Evolutionary conservation across 2,113 vertebrate genomes (phyloP).

Genomic region (Riparia riparia): DNA sequence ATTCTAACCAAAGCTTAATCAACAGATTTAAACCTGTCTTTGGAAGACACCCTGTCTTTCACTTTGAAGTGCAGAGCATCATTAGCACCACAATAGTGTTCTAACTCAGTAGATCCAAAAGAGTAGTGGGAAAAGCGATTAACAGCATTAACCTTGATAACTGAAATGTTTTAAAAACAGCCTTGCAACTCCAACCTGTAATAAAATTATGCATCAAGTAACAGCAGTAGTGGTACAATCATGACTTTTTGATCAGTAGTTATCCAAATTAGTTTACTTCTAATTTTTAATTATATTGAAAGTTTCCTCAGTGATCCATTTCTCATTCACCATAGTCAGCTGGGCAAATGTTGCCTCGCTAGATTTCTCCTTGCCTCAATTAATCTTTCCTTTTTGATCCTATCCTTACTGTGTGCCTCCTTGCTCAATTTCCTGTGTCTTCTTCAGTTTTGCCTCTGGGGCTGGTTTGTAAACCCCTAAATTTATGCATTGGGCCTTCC

Average conservation of each 20-base stretch:
- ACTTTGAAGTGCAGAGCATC: neutral
- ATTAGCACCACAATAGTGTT: neutral
- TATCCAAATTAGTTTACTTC: neutral
- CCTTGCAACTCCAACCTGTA: neutral
- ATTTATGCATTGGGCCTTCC: neutral
- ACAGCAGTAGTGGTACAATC: neutral
- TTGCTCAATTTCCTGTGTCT: neutral
- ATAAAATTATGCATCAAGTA: neutral
- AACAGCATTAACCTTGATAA: neutral
- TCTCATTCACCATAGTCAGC: neutral
- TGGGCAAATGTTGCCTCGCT: neutral
- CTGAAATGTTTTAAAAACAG: neutral
- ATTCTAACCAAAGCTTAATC: neutral
- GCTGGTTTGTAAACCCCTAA: neutral
- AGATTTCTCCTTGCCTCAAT: neutral
- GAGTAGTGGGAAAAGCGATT: neutral
- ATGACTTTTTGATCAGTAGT: neutral
- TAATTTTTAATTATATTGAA: neutral
- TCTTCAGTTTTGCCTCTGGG: neutral
- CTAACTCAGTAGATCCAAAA: neutral
- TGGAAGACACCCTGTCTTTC: neutral
- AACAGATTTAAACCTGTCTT: neutral
- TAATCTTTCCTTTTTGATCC: neutral
- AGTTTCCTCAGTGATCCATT: neutral
- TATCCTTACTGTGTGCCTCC: neutral